Evolutionary conservation across 64 coral and sea anemone genomes (phyloP).

Genomic region (Porites lutea): DNA sequence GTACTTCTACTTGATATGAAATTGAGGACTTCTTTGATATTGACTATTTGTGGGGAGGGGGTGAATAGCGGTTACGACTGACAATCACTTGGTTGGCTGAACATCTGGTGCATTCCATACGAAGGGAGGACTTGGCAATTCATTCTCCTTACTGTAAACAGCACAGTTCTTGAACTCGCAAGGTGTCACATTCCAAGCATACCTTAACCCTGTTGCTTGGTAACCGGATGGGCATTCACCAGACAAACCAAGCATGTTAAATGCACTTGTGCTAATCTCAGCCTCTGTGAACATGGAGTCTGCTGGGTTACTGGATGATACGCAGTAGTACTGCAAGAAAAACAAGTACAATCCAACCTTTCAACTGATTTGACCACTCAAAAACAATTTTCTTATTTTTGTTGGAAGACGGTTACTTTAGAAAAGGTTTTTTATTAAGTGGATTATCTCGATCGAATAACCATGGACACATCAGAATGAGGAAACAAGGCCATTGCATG

Average conservation of each 20-base stretch:
- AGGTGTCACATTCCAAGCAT: conserved; percentile 86
- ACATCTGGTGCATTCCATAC: conserved; percentile 74
- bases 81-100: neutral
- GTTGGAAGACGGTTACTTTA: too few relatives aligned
- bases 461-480: too few relatives aligned
- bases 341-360: neutral
- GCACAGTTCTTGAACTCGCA: conserved; percentile 92
- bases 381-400: too few relatives aligned
- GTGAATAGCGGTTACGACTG: neutral
- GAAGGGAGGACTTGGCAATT: conserved; percentile 78
- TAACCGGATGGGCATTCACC: conserved; percentile 34
- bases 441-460: too few relatives aligned
- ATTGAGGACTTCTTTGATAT: too few relatives aligned
- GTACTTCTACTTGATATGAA: too few relatives aligned
- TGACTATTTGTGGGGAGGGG: too few relatives aligned
- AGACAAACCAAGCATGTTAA: conserved; percentile 48
- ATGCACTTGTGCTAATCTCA: conserved; percentile 43
- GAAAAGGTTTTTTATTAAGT: too few relatives aligned
- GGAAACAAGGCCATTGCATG: too few relatives aligned
- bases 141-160: conserved; percentile 90
- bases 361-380: neutral
- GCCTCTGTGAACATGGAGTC: conserved; percentile 51
- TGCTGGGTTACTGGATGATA: neutral
- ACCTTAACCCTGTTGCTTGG: conserved; percentile 62
- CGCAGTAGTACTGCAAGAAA: neutral